Conservation (phyloP, 2,888 invertebrate genomes). For the Uropetala carovei region DNA sequence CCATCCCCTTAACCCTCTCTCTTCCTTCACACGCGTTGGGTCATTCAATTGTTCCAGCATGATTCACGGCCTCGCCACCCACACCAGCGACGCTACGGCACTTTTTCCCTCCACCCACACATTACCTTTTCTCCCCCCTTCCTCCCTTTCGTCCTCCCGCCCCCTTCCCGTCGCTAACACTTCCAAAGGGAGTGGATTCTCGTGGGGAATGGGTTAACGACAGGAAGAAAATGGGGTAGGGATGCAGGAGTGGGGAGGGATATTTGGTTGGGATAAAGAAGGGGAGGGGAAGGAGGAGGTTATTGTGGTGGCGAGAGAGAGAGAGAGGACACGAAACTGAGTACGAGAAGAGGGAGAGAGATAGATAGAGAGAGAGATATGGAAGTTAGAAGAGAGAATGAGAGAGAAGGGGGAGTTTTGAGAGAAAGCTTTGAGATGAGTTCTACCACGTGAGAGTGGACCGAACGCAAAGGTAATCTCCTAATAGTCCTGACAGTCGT, state of each 20-base stretch:
- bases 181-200: background rate
- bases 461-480: background rate
- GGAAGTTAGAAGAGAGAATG: background rate
- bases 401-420: background rate
- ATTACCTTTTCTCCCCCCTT: background rate
- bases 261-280: too few relatives aligned
- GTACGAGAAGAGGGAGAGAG: background rate
- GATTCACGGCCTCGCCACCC: slow-evolving; percentile 21
- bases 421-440: background rate
- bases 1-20: too few relatives aligned
- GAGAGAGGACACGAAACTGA: too few relatives aligned
- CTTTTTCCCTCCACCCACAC: background rate
- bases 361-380: background rate
- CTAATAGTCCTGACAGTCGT: background rate
- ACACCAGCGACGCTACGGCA: background rate
- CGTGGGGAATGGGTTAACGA: too few relatives aligned
- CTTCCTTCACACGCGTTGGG: background rate
- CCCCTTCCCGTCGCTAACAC: background rate
- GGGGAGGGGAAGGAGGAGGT: too few relatives aligned
- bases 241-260: too few relatives aligned
- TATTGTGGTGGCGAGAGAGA: too few relatives aligned
- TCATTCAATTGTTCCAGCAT: slow-evolving; percentile 11
- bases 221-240: too few relatives aligned
- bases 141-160: too few relatives aligned
- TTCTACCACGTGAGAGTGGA: background rate